Base-by-base conservation (phyloP, 2,888 invertebrate genomes). In the Strigamia transsilvanica region DNA sequence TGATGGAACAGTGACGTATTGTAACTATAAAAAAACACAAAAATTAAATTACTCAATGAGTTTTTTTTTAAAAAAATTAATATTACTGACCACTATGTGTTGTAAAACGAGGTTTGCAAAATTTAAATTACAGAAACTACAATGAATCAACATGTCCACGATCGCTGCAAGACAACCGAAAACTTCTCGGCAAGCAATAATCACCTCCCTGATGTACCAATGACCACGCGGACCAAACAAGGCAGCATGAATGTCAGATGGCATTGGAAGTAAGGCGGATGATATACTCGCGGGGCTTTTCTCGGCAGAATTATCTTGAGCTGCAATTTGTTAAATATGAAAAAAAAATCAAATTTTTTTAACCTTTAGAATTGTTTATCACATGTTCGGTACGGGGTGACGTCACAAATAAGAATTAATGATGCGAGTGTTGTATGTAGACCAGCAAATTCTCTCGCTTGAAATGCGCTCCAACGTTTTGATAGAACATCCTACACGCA, bases 391-490 rank as follows among this genome's bases (percentile, higher is more conserved):
- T 86, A 87, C 5, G 85, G 84, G 7, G 86, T 83, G 4, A 88
- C 85, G 85, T 89, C 88, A 86, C 88, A 88, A 85, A 87, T 87
- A 42, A 88, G 86, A 34, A 89, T 86, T 34, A 90, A 86, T 18
- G 86, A 86, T 6, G 89, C 88, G 82, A 89, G 85, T 10, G 87
- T 87, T 61, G 86, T 86, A 84, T 89, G 89, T 27, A 90, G 86
- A 80, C 87, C 87, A 5, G 87, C 87, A 85, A 90, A 89, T 82
- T 90, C 89, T 80, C 88, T 85, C 0, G 88, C 87, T 85, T 90
- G 89, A 34, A 88, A 85, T 38, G 88, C 87, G 82, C 88, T 88
- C 89, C 89, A 90, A 46, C 89, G 86, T 18, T 89, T 85, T 80
- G 86, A 85, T 6, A 86, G 84, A 2, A 85, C 83, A 66, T 87